These are phyloP conservation scores for Carterocephalus palaemon DNA, from an alignment of 2,888 invertebrate species.

Conservation along the genomic window DNA sequence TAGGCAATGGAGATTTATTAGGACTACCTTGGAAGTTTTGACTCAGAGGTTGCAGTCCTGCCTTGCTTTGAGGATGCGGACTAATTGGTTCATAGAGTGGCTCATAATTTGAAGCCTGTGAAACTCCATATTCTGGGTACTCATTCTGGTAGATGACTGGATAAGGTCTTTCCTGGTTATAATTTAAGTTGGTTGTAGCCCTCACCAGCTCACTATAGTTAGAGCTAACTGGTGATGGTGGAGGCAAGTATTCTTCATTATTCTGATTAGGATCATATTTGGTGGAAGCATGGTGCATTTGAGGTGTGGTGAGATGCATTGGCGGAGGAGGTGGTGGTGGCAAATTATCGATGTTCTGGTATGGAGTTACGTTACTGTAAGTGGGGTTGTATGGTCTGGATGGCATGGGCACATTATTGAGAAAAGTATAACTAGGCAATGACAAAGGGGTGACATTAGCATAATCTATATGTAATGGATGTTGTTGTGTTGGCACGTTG, in stretches of 20 bases:
- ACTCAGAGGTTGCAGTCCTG: slow-evolving; percentile 29
- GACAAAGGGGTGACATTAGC: slow-evolving; percentile 54
- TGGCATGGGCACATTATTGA: slow-evolving; percentile 40
- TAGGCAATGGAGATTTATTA: slow-evolving; percentile 68
- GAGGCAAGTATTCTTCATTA: slow-evolving; percentile 85
- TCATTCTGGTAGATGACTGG: slow-evolving; percentile 85
- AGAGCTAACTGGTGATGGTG: slow-evolving; percentile 93
- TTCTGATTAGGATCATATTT: slow-evolving; percentile 60
- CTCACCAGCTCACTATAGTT: slow-evolving; percentile 92
- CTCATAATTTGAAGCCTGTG: slow-evolving; percentile 84
- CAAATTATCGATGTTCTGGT: slow-evolving; percentile 64
- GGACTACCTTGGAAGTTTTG: slow-evolving; percentile 14
- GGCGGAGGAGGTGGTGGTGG: slow-evolving; percentile 78
- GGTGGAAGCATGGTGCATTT: slow-evolving; percentile 61
- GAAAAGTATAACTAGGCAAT: slow-evolving; percentile 41
- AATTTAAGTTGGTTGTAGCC: slow-evolving; percentile 83
- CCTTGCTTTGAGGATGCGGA: slow-evolving; percentile 83
- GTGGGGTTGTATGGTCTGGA: slow-evolving; percentile 60
- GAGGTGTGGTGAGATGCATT: slow-evolving; percentile 72
- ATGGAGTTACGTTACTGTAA: slow-evolving; percentile 79
- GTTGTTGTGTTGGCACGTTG: slow-evolving; percentile 41
- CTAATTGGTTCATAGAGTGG: slow-evolving; percentile 96
- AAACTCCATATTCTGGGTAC: slow-evolving; percentile 60
- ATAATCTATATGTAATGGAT: slow-evolving; percentile 51
- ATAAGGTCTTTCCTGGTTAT: slow-evolving; percentile 76